Percentiles rank a stretch among this genome's conserved stretches.
Evolutionary conservation across 2,888 invertebrate species (phyloP).

Genomic region (Noctuana brunneofusca): DNA sequence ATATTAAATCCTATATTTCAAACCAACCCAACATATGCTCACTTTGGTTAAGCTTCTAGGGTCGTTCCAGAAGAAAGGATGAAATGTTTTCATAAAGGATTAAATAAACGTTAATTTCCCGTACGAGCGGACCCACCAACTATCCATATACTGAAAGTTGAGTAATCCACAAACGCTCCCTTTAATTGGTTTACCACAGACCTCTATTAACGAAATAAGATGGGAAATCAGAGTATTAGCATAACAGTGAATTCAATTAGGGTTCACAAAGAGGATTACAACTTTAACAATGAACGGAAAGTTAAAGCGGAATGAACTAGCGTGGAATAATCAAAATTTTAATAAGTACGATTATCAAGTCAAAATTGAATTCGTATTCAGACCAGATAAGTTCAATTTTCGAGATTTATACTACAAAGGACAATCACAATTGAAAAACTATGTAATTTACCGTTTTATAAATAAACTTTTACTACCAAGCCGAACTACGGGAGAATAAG

Average conservation of each 20-base stretch:
- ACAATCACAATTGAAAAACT: slow-evolving; percentile 13
- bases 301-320: slow-evolving; percentile 76
- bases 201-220: slow-evolving; percentile 83
- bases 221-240: slow-evolving; percentile 83
- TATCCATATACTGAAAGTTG: slow-evolving; percentile 73
- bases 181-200: slow-evolving; percentile 81
- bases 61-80: slow-evolving; percentile 35
- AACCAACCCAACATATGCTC: slow-evolving; percentile 37
- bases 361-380: slow-evolving; percentile 66
- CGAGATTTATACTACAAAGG: slow-evolving; percentile 22
- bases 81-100: slow-evolving; percentile 29
- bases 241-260: slow-evolving; percentile 83
- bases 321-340: slow-evolving; percentile 78
- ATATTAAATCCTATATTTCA: slow-evolving; percentile 51
- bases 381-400: slow-evolving; percentile 35
- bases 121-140: slow-evolving; percentile 63
- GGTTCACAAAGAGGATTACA: slow-evolving; percentile 82
- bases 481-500: no score
- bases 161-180: slow-evolving; percentile 78
- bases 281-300: slow-evolving; percentile 81
- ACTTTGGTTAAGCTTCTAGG: slow-evolving; percentile 32
- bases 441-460: neutral
- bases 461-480: slow-evolving; percentile 2
- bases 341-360: slow-evolving; percentile 68
- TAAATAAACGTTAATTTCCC: slow-evolving; percentile 59